Base-by-base conservation (phyloP, 2,888 invertebrate genomes). In the Acrobeloides nanus region DNA sequence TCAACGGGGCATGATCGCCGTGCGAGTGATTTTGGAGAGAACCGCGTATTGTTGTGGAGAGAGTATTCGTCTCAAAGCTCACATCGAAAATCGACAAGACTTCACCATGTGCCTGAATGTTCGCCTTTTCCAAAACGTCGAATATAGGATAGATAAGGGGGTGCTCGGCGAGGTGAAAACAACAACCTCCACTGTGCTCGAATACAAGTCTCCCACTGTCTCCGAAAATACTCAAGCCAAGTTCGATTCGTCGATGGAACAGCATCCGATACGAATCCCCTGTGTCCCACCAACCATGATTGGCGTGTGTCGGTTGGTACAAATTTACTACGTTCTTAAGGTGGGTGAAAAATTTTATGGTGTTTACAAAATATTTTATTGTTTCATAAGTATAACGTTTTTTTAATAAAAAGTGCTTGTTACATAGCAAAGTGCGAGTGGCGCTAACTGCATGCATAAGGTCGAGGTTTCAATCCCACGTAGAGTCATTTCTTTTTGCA, bases 201-300 rank as follows among this genome's bases (percentile, higher is more conserved):
- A 85, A 73, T 83, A 83, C 72, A 61, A 68, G 40, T 65, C 66
- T 3, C 61, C 68, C 1, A 29, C 59, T 2, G 58, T 68, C n/a
- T 55, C 62, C 12, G 64, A 66, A 26, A 62, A 68, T 38, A 58
- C 60, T 8, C 58, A 59, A 38, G 81, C 80, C 51, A 82, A 82
- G 72, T 84, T 83, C 80, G 72, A 72, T 37, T 62, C 66, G 21
- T 61, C 62, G 6, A 44, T 66, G 35, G 83, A 83, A 67, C 82
- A 82, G 39, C 46, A 40, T 7, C 79, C 81, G 5, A 79, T 85
- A 58, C 81, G 83, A 46, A 80, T 85, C 52, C 84, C 85, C 18
- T 81, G 83, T 38, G 82, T 84, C 78, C 85, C 85, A 35, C 84
- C 85, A 6, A 82, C 83, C n/a, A 39, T 84, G 39, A 77, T 83